Base-by-base conservation (phyloP, 2,113 vertebrate species). In the Baryphthengus martii region DNA sequence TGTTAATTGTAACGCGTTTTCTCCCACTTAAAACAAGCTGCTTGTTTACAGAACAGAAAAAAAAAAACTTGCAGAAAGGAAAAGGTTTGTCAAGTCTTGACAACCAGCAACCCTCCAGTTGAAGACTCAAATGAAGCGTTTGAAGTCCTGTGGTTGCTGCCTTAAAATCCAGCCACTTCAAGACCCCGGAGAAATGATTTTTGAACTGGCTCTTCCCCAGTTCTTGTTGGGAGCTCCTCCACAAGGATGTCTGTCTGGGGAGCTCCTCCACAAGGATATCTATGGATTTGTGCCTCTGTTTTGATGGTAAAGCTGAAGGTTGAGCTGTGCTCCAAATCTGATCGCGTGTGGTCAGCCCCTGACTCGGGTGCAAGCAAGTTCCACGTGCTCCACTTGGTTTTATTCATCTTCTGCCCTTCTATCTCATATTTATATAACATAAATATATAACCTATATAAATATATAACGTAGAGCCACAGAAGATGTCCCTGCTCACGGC, bases 301-400 rank as follows among this genome's bases (percentile, higher is more conserved):
- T 24, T n/a, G 17, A 9, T 19, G 73, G 44, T 28, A 29, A 19
- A n/a, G 26, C 44, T 58, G 33, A 12, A 53, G 52, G 39, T 21
- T 73, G 17, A 35, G 8, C 67, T 52, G 65, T 72, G 13, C 29
- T 70, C n/a, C 47, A 7, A 7, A 29, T n/a, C 28, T 28, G 14
- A 6, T 13, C 10, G 3, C 0, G 3, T 8, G 7, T 29, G 35
- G 23, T 13, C 56, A 55, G 37, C 10, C 14, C 28, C 33, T 29
- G 17, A 19, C 13, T 17, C 26, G 66, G 52, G 24, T n/a, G 25
- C 13, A 28, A 65, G 37, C 11, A 4, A 15, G 10, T 62, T 47
- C 55, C 6, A 4, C 7, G 23, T 42, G 20, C 33, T n/a, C 33
- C 15, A 35, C 6, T 58, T 42, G 17, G 10, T n/a, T 61, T 42